phyloP scores from a whole-genome alignment of 2,113 vertebrate species.

The Vireo altiloquus region DNA sequence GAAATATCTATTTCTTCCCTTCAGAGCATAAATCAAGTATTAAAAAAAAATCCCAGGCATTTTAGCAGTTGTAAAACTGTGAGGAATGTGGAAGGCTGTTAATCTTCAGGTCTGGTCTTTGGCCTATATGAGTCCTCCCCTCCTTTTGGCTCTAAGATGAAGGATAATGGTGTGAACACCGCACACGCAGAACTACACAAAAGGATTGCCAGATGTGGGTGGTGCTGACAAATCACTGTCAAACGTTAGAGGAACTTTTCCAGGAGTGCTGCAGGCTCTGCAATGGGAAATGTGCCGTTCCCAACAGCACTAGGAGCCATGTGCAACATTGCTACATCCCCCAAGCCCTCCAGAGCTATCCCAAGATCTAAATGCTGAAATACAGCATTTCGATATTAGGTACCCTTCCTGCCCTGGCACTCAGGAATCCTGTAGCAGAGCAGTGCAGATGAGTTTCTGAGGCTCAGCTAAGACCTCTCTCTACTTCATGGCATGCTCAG shows the following conservation, averaged over 20 bases:
- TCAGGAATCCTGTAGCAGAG: background rate
- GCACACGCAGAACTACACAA: background rate
- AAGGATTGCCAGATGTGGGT: background rate
- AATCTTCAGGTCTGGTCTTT: background rate
- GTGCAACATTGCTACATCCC: background rate
- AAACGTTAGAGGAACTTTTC: background rate
- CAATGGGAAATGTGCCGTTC: background rate
- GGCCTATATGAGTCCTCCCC: background rate
- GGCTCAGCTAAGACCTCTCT: background rate
- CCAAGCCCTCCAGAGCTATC: background rate
- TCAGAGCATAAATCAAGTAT: background rate
- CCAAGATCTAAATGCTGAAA: background rate
- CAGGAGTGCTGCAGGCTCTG: background rate
- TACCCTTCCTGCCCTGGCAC: background rate
- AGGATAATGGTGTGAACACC: background rate
- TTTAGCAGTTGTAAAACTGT: background rate
- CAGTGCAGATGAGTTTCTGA: background rate
- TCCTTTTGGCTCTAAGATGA: background rate
- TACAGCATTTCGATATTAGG: background rate
- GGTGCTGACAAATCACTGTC: constrained; percentile 3
- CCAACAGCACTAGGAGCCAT: background rate
- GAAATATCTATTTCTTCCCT: background rate
- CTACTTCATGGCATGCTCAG: background rate
- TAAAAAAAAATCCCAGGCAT: background rate
- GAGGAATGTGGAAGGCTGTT: background rate